phyloP scores from a whole-genome alignment of 2,797 vertebrate species.

The Leucoraja ocellata region DNA sequence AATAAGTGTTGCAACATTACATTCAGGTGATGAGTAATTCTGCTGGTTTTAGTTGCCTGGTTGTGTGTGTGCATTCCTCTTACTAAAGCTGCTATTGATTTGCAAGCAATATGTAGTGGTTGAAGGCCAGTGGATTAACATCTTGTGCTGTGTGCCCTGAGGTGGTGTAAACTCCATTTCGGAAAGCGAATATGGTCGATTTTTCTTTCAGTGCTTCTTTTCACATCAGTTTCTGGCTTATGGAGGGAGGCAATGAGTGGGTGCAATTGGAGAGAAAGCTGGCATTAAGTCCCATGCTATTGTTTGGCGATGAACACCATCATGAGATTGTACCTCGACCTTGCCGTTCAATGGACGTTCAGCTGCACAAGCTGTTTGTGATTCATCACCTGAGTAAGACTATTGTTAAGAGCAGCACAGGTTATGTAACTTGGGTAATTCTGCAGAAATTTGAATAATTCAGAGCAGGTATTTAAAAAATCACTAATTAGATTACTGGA shows the following conservation, averaged over 20 bases:
- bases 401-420: not conserved
- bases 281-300: conserved; percentile 87
- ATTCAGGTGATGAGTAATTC: not conserved
- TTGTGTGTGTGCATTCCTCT: conserved; percentile 42
- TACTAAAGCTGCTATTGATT: conserved; percentile 54
- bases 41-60: not conserved
- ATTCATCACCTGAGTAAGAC: not conserved
- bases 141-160: conserved; percentile 62
- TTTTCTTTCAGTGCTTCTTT: conserved; percentile 57
- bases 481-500: no score
- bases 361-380: not conserved
- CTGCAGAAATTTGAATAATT: no score
- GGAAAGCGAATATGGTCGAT: conserved; percentile 83
- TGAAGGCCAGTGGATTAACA: conserved; percentile 54
- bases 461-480: no score
- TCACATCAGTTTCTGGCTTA: conserved; percentile 68
- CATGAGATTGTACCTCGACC: conserved; percentile 78
- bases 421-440: not conserved
- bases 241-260: conserved; percentile 68
- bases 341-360: conserved; percentile 52
- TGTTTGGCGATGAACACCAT: conserved; percentile 75
- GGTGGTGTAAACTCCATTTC: conserved; percentile 66
- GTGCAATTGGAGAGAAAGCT: conserved; percentile 79
- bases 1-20: not conserved
- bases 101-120: conserved; percentile 48